Conservation (phyloP, 2,113 vertebrate genomes). For the Vireo altiloquus region DNA sequence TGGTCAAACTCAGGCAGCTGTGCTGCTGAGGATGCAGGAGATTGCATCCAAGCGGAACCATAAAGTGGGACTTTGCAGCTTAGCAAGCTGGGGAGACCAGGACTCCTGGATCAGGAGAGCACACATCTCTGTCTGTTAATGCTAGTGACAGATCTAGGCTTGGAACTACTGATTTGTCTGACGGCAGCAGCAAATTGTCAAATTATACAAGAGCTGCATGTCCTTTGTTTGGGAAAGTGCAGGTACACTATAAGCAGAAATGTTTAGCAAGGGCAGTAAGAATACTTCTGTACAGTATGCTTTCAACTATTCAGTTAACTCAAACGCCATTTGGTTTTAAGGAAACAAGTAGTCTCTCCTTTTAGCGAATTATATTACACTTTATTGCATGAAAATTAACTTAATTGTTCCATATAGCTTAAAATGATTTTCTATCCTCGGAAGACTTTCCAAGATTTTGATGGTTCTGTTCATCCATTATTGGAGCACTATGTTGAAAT, state of each 20-base stretch:
- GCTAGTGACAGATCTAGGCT: not conserved
- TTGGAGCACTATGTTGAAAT: not conserved
- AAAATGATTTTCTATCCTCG: not conserved
- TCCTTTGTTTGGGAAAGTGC: not conserved
- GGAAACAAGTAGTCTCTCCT: not conserved
- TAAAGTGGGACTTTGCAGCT: not conserved
- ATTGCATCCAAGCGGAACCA: not conserved
- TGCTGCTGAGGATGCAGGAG: not conserved
- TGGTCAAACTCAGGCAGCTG: not conserved
- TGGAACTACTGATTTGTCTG: not conserved
- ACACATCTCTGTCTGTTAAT: not conserved
- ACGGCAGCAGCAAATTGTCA: not conserved
- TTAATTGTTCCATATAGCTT: not conserved
- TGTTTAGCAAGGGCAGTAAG: not conserved
- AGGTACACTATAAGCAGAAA: not conserved
- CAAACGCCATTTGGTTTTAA: not conserved
- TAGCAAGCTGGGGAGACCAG: not conserved
- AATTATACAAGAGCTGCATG: not conserved
- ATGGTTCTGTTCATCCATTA: not conserved
- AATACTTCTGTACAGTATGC: not conserved
- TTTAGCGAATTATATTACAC: not conserved
- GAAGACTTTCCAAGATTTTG: not conserved
- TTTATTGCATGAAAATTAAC: not conserved
- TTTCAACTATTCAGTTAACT: not conserved
- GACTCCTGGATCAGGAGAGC: not conserved